A percentile compares a stretch with the other conserved stretches of the same genome.
phyloP scores from a whole-genome alignment of 1,140 invertebrate genomes.

The Venustaconcha ellipsiformis region DNA sequence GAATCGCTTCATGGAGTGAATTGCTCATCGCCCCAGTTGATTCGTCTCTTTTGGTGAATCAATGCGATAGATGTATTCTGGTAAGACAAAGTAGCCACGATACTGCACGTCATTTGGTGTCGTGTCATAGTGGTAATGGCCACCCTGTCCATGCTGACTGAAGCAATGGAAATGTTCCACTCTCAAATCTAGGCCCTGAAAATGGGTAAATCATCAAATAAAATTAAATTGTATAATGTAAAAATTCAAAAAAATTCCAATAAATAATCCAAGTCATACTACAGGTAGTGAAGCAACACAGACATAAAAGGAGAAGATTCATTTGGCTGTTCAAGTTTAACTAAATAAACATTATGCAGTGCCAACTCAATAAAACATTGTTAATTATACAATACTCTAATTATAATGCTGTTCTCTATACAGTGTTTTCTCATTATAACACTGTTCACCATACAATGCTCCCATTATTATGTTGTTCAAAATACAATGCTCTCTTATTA shows the following conservation, averaged over 20 bases:
- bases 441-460: too few relatives aligned
- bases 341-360: too few relatives aligned
- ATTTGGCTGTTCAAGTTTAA: too few relatives aligned
- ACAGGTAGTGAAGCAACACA: too few relatives aligned
- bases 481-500: too few relatives aligned
- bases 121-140: conserved; percentile 96
- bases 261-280: not conserved
- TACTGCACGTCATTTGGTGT: conserved; percentile 88
- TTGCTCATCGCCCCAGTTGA: conserved; percentile 65
- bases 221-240: conserved; percentile 1
- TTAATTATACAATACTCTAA: too few relatives aligned
- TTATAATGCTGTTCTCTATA: too few relatives aligned
- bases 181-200: conserved; percentile 85
- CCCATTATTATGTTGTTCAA: too few relatives aligned
- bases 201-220: conserved; percentile 30
- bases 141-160: conserved; percentile 87
- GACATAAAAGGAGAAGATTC: too few relatives aligned
- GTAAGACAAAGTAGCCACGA: conserved; percentile 87
- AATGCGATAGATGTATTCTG: conserved; percentile 80
- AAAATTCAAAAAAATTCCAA: not conserved
- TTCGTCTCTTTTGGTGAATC: conserved; percentile 79
- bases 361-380: too few relatives aligned
- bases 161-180: conserved; percentile 96
- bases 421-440: too few relatives aligned
- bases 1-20: too few relatives aligned